A percentile compares a stretch with the other conserved stretches of the same genome.
Conservation (phyloP, 1,140 invertebrate genomes). For the Nephila pilipes region DNA sequence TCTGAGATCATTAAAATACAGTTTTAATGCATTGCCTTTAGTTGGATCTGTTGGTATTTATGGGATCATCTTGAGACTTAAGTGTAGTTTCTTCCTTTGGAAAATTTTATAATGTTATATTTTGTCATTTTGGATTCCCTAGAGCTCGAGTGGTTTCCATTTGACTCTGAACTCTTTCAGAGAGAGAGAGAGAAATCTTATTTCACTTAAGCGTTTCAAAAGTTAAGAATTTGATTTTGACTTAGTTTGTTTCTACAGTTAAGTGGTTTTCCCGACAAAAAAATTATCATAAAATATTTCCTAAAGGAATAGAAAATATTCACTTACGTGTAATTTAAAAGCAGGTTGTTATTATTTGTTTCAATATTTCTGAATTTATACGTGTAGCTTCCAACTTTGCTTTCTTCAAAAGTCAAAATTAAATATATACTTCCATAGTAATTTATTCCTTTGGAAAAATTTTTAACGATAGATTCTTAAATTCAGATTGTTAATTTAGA, state of each 20-base stretch:
- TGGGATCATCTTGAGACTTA: background rate
- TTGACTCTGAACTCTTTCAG: background rate
- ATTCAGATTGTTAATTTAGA: no score
- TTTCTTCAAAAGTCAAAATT: no score
- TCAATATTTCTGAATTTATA: no score
- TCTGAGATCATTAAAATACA: constrained; percentile 60
- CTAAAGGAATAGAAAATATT: background rate
- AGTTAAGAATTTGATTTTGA: background rate
- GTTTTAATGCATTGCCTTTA: constrained; percentile 46
- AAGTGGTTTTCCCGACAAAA: constrained; percentile 16
- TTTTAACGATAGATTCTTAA: no score
- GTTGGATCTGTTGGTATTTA: constrained; percentile 15
- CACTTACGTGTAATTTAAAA: background rate
- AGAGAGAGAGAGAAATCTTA: background rate
- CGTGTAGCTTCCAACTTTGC: no score
- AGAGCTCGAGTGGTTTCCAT: background rate
- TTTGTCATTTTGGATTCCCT: background rate
- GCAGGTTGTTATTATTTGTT: background rate
- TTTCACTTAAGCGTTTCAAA: background rate
- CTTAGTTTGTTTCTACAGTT: background rate
- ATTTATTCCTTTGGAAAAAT: no score
- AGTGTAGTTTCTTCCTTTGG: background rate
- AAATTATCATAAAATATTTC: background rate
- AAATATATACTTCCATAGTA: no score
- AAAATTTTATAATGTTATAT: constrained; percentile 2